These are phyloP conservation scores for Musca domestica DNA, from an alignment of 1,140 invertebrate genomes.

Conservation along the genomic window DNA sequence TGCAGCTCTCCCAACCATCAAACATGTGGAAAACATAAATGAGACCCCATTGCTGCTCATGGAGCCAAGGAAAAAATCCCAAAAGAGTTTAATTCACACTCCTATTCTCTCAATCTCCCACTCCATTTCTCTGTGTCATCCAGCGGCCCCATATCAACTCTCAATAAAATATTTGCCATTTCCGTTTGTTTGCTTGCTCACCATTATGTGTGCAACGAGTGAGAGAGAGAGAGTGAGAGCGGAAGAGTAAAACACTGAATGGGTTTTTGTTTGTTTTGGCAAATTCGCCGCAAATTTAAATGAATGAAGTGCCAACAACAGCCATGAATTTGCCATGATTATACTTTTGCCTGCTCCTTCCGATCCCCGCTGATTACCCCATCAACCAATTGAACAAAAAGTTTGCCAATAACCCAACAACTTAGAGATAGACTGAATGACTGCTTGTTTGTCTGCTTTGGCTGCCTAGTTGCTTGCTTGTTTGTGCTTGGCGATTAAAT, in stretches of 20 bases:
- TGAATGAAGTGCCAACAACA: conserved; percentile 13
- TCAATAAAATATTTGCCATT: too few species aligned
- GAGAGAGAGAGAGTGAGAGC: neutral
- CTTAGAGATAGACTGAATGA: neutral
- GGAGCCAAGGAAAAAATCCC: too few species aligned
- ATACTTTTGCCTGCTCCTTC: neutral
- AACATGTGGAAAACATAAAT: too few species aligned
- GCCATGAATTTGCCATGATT: conserved; percentile 13
- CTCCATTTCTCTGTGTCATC: too few species aligned
- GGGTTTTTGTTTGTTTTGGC: neutral
- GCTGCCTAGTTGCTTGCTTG: neutral
- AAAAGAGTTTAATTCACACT: too few species aligned
- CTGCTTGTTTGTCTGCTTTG: neutral
- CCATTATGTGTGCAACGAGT: neutral
- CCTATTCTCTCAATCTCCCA: too few species aligned
- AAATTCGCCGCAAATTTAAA: conserved; percentile 11
- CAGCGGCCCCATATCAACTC: too few species aligned
- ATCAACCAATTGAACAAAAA: too few species aligned
- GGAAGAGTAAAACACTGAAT: neutral
- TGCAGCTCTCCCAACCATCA: too few species aligned
- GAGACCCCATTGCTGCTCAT: too few species aligned
- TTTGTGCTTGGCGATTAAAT: too few species aligned
- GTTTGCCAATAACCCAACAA: neutral
- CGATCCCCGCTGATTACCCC: neutral
- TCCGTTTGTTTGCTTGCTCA: too few species aligned